Conservation (phyloP, 1,140 invertebrate species). For the Heliconius himera region DNA sequence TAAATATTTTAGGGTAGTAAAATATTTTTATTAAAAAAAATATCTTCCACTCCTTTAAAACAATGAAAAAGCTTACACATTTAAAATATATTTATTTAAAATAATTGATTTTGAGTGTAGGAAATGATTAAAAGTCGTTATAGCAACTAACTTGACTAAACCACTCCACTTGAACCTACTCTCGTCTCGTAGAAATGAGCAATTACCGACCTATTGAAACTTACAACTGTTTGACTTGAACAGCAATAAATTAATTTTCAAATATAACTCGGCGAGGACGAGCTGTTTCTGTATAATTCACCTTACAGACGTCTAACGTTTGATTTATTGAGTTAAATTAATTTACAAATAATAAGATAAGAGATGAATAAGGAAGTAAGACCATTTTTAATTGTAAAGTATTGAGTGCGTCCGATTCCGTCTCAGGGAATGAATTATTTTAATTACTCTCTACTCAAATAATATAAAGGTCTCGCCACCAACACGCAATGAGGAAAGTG, state of each 20-base stretch:
- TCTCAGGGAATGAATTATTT: too few relatives aligned
- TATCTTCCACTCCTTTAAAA: background rate
- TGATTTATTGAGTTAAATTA: background rate
- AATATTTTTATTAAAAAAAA: too few relatives aligned
- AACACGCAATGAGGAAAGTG: too few relatives aligned
- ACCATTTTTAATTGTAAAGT: too few relatives aligned
- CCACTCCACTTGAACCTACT: background rate
- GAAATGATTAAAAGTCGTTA: background rate
- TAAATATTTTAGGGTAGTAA: too few relatives aligned
- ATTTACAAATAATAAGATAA: too few relatives aligned
- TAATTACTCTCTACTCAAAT: too few relatives aligned
- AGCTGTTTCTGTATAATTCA: background rate
- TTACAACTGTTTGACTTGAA: background rate
- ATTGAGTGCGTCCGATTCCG: too few relatives aligned
- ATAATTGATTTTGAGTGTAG: background rate
- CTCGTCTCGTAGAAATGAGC: background rate
- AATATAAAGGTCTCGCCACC: too few relatives aligned
- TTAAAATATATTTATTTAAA: background rate
- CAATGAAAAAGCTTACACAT: background rate
- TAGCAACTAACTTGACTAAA: background rate
- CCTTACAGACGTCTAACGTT: background rate
- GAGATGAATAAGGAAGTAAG: too few relatives aligned
- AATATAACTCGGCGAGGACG: background rate
- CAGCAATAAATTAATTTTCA: conserved; percentile 10
- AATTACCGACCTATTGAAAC: conserved; percentile 4